Percentiles rank a stretch among this genome's conserved stretches.
Conservation (phyloP, 2,113 vertebrate species). For the Amphilophus citrinellus region DNA sequence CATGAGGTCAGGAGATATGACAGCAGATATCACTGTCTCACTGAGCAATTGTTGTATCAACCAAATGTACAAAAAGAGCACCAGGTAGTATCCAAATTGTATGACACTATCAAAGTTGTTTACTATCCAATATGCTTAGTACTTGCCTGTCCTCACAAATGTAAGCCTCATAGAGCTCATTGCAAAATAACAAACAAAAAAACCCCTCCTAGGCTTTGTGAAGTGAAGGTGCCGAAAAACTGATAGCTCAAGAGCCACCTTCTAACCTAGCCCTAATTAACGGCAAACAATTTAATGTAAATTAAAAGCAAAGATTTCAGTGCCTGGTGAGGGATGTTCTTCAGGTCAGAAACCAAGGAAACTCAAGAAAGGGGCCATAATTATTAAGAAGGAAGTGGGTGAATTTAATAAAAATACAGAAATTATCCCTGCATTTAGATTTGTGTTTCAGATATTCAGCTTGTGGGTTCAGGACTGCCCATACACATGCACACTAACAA, state of each 20-base stretch:
- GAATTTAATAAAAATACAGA: neutral
- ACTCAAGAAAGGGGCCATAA: neutral
- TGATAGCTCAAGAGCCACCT: neutral
- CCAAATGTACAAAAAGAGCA: neutral
- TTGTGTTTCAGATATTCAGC: neutral
- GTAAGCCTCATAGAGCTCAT: neutral
- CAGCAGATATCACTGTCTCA: neutral
- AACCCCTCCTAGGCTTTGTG: neutral
- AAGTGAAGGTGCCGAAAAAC: neutral
- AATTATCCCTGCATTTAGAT: neutral
- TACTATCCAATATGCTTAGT: neutral
- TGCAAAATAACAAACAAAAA: neutral
- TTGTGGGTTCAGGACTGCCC: neutral
- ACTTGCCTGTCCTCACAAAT: neutral
- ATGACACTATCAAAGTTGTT: neutral
- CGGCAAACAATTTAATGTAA: neutral
- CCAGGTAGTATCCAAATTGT: neutral
- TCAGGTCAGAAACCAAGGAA: neutral
- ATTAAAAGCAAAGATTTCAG: neutral
- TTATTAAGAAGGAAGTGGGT: neutral
- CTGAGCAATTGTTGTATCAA: neutral
- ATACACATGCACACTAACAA: neutral
- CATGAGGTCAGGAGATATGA: neutral
- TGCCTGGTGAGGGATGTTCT: neutral
- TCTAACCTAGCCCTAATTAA: neutral